A percentile compares a stretch with the other conserved stretches of the same genome.
phyloP scores from a whole-genome alignment of 2,797 vertebrate genomes.

The Pterois miles region DNA sequence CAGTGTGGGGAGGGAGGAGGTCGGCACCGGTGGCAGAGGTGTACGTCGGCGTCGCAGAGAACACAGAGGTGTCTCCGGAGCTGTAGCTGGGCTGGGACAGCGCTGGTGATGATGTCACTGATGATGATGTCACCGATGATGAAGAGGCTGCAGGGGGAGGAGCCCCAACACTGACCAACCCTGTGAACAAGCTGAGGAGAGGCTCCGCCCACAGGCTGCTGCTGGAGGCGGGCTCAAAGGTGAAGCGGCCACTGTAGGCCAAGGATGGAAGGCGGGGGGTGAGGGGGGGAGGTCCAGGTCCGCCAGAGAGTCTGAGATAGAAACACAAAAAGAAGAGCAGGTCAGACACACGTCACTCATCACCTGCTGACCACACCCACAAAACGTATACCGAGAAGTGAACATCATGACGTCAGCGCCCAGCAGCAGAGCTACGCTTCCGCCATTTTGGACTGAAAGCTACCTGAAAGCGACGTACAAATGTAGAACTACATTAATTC shows the following conservation, averaged over 20 bases:
- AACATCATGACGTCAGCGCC: too few relatives aligned
- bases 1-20: slow-evolving; percentile 74
- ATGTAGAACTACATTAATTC: too few relatives aligned
- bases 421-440: too few relatives aligned
- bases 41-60: slow-evolving; percentile 37
- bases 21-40: slow-evolving; percentile 77
- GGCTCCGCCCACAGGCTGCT: slow-evolving; percentile 92
- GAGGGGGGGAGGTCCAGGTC: slow-evolving; percentile 87
- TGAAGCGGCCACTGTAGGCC: slow-evolving; percentile 95
- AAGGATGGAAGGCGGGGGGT: slow-evolving; percentile 85
- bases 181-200: slow-evolving; percentile 93
- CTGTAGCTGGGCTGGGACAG: slow-evolving; percentile 54
- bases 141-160: slow-evolving; percentile 61
- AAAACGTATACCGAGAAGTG: background rate
- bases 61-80: slow-evolving; percentile 76
- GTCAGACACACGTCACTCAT: background rate
- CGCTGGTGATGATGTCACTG: slow-evolving; percentile 37
- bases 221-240: slow-evolving; percentile 85
- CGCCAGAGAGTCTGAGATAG: slow-evolving; percentile 87
- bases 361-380: background rate
- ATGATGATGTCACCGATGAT: slow-evolving; percentile 59
- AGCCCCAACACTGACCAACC: slow-evolving; percentile 87
- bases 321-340: background rate
- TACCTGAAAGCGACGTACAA: too few relatives aligned
- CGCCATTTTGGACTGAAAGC: too few relatives aligned